phyloP scores from a whole-genome alignment of 2,888 invertebrate genomes.

The Drosophila nigricruria region DNA sequence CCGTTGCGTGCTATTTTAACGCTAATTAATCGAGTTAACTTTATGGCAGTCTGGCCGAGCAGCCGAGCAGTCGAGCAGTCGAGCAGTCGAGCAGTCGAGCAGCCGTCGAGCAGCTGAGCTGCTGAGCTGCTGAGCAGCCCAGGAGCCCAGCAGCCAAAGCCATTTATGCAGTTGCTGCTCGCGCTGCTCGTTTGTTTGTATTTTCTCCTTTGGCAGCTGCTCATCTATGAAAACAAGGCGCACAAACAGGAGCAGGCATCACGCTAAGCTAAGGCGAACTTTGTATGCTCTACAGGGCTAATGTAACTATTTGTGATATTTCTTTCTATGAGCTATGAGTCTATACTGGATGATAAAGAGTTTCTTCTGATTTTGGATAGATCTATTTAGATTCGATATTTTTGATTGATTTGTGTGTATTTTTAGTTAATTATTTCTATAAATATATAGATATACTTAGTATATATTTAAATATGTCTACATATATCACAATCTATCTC shows the following conservation, averaged over 20 bases:
- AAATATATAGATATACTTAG: too few relatives aligned
- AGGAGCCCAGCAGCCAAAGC: slow-evolving; percentile 12
- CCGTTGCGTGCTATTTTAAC: slow-evolving; percentile 56
- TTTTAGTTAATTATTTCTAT: too few relatives aligned
- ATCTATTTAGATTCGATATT: too few relatives aligned
- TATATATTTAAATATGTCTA: too few relatives aligned
- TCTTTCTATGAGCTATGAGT: neutral
- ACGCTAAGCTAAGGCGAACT: slow-evolving; percentile 4
- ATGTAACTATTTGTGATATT: neutral
- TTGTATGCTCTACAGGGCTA: slow-evolving; percentile 4
- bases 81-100: neutral
- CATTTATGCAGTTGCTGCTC: slow-evolving; percentile 35
- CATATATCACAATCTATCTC: too few relatives aligned
- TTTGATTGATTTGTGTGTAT: too few relatives aligned
- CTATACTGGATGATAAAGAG: too few relatives aligned
- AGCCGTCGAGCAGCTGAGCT: neutral
- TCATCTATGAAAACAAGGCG: slow-evolving; percentile 31
- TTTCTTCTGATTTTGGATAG: too few relatives aligned
- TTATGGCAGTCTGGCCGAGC: slow-evolving; percentile 37
- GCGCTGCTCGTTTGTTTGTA: slow-evolving; percentile 10
- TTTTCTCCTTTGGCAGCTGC: slow-evolving; percentile 25
- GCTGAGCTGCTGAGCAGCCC: neutral
- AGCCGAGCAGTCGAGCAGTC: slow-evolving; percentile 1
- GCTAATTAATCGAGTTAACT: slow-evolving; percentile 68
- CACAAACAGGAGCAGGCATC: slow-evolving; percentile 4